Evolutionary conservation across 1,140 invertebrate genomes (phyloP).

Genomic region (Dreissena rostriformis): DNA sequence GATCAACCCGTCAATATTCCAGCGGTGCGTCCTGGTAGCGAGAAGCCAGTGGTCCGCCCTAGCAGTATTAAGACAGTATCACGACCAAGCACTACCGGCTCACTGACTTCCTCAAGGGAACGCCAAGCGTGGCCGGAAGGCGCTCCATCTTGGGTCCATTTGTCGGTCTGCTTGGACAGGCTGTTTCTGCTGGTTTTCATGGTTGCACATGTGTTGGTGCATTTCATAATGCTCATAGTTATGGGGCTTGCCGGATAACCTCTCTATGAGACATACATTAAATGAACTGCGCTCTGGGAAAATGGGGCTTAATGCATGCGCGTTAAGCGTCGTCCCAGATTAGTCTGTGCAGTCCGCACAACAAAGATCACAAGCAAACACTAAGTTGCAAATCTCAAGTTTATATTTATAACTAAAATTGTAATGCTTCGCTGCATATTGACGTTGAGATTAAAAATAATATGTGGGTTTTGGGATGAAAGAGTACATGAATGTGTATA

Average conservation of each 20-base stretch:
- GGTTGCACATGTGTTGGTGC: slow-evolving; percentile 5
- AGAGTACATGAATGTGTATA: no score
- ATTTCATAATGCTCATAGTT: background rate
- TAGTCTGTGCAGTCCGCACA: no score
- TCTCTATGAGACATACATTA: no score
- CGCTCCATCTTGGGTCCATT: background rate
- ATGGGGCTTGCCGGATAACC: background rate
- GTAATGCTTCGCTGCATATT: no score
- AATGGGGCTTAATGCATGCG: no score
- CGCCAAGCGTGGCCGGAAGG: background rate
- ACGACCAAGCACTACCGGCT: background rate
- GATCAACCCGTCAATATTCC: background rate
- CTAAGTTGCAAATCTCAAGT: no score
- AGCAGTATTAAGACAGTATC: background rate
- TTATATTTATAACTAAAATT: no score
- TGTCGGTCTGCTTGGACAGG: slow-evolving; percentile 27
- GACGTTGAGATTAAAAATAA: no score
- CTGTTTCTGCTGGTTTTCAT: slow-evolving; percentile 14
- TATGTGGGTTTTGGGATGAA: no score
- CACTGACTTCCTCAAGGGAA: background rate
- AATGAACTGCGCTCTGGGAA: no score
- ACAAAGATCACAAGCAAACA: no score
- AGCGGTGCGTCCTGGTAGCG: background rate
- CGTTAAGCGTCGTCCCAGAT: no score
- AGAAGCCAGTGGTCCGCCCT: background rate